Percentiles rank a stretch among this genome's conserved stretches.
These are phyloP conservation scores for Cataglyphis cursor DNA, from an alignment of 2,888 invertebrate species.

Conservation along the genomic window DNA sequence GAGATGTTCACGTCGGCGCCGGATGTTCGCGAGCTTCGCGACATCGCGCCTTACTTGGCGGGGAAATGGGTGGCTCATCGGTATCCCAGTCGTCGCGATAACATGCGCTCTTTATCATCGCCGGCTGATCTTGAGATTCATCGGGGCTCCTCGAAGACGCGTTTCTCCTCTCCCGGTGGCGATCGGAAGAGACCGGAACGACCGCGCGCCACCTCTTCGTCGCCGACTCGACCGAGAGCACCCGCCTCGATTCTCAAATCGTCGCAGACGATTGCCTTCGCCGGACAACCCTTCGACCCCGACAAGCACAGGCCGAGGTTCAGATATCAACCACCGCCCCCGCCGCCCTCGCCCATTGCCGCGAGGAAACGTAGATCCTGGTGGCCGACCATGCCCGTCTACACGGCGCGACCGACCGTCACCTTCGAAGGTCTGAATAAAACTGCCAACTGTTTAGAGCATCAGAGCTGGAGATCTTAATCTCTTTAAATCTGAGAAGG, in stretches of 20 bases:
- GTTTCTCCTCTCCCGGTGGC: background rate
- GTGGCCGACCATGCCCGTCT: constrained; percentile 88
- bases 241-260: constrained; percentile 84
- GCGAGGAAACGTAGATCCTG: constrained; percentile 87
- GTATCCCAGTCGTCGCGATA: constrained; percentile 91
- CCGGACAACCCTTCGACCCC: constrained; percentile 92
- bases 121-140: constrained; percentile 82
- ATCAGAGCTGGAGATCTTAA: background rate
- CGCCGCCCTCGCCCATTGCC: constrained; percentile 87
- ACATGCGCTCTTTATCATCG: constrained; percentile 89
- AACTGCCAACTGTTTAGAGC: constrained; percentile 22
- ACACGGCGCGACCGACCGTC: constrained; percentile 90
- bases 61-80: constrained; percentile 94
- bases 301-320: constrained; percentile 92
- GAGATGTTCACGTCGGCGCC: constrained; percentile 94
- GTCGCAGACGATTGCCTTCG: constrained; percentile 88
- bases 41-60: constrained; percentile 93
- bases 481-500: background rate
- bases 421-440: constrained; percentile 91
- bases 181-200: constrained; percentile 23
- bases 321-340: constrained; percentile 91
- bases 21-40: constrained; percentile 92
- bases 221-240: constrained; percentile 36
- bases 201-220: constrained; percentile 38
- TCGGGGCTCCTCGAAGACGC: background rate